Evolutionary conservation across 2,888 invertebrate species (phyloP).

Genomic region (Hartigia nigra): DNA sequence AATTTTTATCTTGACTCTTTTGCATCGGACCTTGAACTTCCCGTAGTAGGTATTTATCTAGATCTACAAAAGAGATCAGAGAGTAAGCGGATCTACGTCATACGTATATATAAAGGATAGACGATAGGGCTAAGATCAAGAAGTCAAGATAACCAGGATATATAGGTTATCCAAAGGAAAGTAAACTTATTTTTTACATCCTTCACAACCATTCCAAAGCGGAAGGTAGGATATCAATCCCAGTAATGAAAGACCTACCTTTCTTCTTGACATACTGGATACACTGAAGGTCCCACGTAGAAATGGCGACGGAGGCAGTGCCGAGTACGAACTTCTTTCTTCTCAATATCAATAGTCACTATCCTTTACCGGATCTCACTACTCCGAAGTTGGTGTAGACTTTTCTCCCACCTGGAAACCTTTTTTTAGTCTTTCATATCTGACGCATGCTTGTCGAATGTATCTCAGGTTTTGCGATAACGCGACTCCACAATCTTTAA

Average conservation of each 20-base stretch:
- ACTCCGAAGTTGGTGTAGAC: neutral
- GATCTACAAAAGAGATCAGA: neutral
- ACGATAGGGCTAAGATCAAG: neutral
- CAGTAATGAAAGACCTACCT: neutral
- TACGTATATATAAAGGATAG: neutral
- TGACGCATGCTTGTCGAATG: neutral
- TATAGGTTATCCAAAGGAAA: neutral
- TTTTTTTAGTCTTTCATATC: neutral
- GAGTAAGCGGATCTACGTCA: constrained; percentile 35
- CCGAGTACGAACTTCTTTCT: neutral
- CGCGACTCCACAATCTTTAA: neutral
- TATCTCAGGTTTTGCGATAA: neutral
- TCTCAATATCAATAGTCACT: neutral
- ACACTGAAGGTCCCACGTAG: neutral
- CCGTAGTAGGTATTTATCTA: neutral
- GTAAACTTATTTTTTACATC: neutral
- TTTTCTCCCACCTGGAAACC: neutral
- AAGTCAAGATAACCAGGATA: neutral
- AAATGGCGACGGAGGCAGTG: neutral
- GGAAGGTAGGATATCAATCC: neutral
- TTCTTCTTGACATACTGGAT: neutral
- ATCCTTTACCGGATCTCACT: neutral
- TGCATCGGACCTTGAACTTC: neutral
- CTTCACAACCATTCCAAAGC: neutral
- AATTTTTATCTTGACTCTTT: neutral